phyloP scores from a whole-genome alignment of 2,113 vertebrate genomes.

The Sapayoa aenigma region DNA sequence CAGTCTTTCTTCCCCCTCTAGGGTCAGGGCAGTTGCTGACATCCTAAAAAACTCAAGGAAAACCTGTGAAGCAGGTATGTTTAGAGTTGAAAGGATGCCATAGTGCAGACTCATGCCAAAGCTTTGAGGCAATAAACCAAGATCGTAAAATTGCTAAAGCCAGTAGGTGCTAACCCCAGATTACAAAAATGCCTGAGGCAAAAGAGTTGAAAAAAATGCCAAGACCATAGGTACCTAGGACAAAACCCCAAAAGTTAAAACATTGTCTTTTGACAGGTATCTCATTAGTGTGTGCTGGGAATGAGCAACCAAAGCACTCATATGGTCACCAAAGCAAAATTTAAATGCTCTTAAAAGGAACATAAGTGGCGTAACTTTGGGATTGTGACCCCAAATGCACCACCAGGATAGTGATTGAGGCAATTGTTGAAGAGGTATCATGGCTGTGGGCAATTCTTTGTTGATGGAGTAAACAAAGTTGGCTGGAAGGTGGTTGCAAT shows the following conservation, averaged over 20 bases:
- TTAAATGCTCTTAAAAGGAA: not conserved
- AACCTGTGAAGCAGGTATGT: conserved; percentile 44
- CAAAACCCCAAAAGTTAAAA: not conserved
- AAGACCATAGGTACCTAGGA: not conserved
- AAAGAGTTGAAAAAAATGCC: conserved; percentile 4
- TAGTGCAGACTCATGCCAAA: conserved; percentile 32
- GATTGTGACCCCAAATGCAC: not conserved
- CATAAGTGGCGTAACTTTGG: not conserved
- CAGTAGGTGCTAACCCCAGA: conserved; percentile 30
- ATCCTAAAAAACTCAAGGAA: conserved; percentile 4
- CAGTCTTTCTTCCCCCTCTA: not conserved
- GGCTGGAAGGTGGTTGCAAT: not conserved
- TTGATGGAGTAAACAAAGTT: not conserved
- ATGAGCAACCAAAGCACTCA: not conserved
- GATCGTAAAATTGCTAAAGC: conserved; percentile 40
- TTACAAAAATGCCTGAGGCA: conserved; percentile 27
- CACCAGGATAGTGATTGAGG: not conserved
- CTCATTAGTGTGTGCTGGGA: not conserved
- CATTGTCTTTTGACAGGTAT: not conserved
- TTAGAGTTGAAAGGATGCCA: conserved; percentile 54
- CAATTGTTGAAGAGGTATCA: not conserved
- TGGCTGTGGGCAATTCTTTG: not conserved
- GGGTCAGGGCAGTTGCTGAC: conserved; percentile 44
- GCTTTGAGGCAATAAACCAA: conserved; percentile 39
- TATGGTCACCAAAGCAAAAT: not conserved